Evolutionary conservation across 1,140 invertebrate species (phyloP), one percentile per base, ranked within the genome.

Genomic region (Pachypeltis micranthus): DNA sequence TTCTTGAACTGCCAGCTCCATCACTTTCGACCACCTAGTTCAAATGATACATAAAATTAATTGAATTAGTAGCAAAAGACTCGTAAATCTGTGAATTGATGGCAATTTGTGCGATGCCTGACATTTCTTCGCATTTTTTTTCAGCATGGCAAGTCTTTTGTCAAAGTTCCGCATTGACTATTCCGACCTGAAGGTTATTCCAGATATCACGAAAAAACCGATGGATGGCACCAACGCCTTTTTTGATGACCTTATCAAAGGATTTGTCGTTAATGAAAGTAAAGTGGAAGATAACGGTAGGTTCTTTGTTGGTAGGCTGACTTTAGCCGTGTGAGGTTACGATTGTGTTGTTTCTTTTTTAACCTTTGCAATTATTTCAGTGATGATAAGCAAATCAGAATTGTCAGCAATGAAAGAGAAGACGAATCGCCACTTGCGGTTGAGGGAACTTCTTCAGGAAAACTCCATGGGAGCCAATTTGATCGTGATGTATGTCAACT

Each of bases 161-260:
- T 88, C 91, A 0, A 98, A 97, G 78, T 98, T 98, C 76, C 82
- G 95, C 55, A 98, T 98, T 68, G 93, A 96, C 74, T 97, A 93
- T 74, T 91, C 91, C 0, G 91, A 94, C 65, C 77, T 98, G 61
- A 90, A 86, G 68, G 83, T 98, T 31, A 86, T 98, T 66, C 83
- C 93, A 0, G 92, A 92, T 70, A 85, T 92, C 28, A 89, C 83
- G 0, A 87, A 85, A 68, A 81, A 81, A 68, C 85, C 88, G 3
- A 78, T 82, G 56, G 80, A 85, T 10, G 76, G 78, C 24, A 87
- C 87, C 0, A 81, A 83, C 24, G 81, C 83, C 4, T 94, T 94
- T 71, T 96, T 96, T 72, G 84, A 90, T 59, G 80, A 81, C 21
- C 80, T 91, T 0, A 87, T 91, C 16, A 66, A 69, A 63, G 65